Percentiles rank a stretch among this genome's conserved stretches.
Evolutionary conservation across 53 echinoderm and acorn worm genomes (phyloP).

Genomic region (Paelopatides confundens): DNA sequence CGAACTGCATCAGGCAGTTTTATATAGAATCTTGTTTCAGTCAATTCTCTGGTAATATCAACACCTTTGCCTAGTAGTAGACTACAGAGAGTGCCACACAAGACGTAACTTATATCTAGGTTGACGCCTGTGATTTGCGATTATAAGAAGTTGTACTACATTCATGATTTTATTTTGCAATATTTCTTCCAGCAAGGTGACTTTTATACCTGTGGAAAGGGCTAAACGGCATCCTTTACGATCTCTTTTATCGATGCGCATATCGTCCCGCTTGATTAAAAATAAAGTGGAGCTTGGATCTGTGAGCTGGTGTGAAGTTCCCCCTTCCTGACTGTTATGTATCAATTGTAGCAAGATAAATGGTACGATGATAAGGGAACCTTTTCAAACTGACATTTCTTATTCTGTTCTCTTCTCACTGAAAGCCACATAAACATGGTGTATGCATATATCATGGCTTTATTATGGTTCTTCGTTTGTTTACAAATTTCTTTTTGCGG

Average conservation of each 20-base stretch:
- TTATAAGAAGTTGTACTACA: slow-evolving; percentile 24
- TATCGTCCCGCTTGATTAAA: slow-evolving; percentile 40
- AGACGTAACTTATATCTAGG: background rate
- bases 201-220: slow-evolving; percentile 34
- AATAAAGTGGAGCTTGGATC: slow-evolving; percentile 20
- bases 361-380: background rate
- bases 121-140: slow-evolving; percentile 37
- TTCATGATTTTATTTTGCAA: slow-evolving; percentile 47
- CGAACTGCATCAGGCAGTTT: no score
- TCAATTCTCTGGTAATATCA: no score
- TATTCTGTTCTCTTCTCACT: background rate
- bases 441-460: background rate
- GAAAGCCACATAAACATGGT: background rate
- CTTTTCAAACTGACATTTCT: background rate
- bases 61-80: no score
- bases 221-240: slow-evolving; percentile 39
- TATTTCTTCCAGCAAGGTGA: slow-evolving; percentile 43
- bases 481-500: background rate
- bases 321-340: background rate
- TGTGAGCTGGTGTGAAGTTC: background rate
- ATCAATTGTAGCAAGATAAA: background rate
- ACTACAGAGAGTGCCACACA: no score
- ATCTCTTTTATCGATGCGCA: slow-evolving; percentile 18
- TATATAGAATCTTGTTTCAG: no score
- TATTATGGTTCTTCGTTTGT: background rate